A percentile compares a stretch with the other conserved stretches of the same genome.
These are phyloP conservation scores for Antheraea yamamai DNA, from an alignment of 2,888 invertebrate species.

Conservation along the genomic window DNA sequence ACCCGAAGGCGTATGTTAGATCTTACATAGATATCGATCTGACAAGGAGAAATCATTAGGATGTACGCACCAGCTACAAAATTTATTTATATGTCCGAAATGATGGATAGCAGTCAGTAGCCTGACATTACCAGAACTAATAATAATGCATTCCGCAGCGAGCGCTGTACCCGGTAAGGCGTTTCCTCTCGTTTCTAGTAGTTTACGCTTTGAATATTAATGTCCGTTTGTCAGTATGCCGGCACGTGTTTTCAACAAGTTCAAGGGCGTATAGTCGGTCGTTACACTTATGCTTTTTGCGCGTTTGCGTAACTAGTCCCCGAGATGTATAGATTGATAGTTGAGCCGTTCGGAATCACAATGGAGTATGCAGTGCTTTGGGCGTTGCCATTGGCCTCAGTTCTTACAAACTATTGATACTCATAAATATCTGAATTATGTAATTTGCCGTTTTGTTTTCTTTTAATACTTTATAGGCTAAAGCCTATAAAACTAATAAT, in stretches of 20 bases:
- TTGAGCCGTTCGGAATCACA: conserved; percentile 31
- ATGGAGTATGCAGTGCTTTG: background rate
- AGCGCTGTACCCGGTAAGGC: conserved; percentile 33
- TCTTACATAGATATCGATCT: background rate
- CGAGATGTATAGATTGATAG: conserved; percentile 52
- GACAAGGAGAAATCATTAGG: background rate
- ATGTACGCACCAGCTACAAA: conserved; percentile 4
- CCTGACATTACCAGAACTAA: conserved; percentile 32
- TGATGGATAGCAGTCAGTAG: conserved; percentile 15
- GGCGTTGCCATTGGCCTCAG: background rate
- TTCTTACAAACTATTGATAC: background rate
- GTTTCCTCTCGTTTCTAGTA: conserved; percentile 48
- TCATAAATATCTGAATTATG: background rate
- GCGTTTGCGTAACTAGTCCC: conserved; percentile 46
- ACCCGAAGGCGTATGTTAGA: background rate
- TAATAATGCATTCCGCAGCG: conserved; percentile 45
- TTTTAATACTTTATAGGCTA: no score
- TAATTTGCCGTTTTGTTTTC: background rate
- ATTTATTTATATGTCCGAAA: conserved; percentile 11
- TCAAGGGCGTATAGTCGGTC: conserved; percentile 64
- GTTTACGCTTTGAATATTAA: conserved; percentile 48
- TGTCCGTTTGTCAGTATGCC: conserved; percentile 41
- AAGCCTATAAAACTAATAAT: no score
- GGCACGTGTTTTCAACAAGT: conserved; percentile 52
- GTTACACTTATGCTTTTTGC: conserved; percentile 62